phyloP scores from a whole-genome alignment of 2,888 invertebrate genomes.

The Yponomeuta sedellus region DNA sequence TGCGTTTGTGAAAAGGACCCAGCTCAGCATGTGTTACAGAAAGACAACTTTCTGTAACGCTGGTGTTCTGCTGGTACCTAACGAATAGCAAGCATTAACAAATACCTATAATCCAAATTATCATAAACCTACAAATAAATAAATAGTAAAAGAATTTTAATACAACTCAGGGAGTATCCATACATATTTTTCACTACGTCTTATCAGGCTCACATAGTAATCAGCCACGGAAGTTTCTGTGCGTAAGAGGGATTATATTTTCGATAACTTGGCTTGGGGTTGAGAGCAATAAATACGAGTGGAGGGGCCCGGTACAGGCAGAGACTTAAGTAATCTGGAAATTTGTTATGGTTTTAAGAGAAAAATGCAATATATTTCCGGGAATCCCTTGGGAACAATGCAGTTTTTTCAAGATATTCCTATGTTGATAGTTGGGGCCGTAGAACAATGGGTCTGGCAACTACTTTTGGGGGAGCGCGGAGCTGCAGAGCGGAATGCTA shows the following conservation, averaged over 20 bases:
- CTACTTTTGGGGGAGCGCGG: background rate
- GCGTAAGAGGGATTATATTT: slow-evolving; percentile 74
- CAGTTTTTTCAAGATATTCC: slow-evolving; percentile 35
- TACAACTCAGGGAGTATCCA: slow-evolving; percentile 24
- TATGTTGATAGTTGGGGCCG: slow-evolving; percentile 16
- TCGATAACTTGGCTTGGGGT: slow-evolving; percentile 71
- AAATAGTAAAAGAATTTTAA: no score
- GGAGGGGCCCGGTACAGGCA: slow-evolving; percentile 39
- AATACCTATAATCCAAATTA: no score
- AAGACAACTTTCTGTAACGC: no score
- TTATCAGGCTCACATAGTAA: slow-evolving; percentile 65
- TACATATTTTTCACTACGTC: slow-evolving; percentile 31
- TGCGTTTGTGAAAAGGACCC: no score
- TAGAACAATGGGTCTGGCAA: background rate
- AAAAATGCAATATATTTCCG: slow-evolving; percentile 40
- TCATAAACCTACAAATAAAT: no score
- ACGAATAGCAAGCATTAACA: no score
- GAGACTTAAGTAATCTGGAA: slow-evolving; percentile 61
- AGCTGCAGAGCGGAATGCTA: background rate
- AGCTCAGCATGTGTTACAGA: no score
- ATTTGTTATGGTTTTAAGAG: slow-evolving; percentile 72
- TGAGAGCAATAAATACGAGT: slow-evolving; percentile 65
- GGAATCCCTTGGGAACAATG: slow-evolving; percentile 53
- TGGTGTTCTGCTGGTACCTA: no score
- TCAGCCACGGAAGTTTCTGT: slow-evolving; percentile 67